Conservation (phyloP, 2,888 invertebrate species). For the Clusia tigrina region DNA sequence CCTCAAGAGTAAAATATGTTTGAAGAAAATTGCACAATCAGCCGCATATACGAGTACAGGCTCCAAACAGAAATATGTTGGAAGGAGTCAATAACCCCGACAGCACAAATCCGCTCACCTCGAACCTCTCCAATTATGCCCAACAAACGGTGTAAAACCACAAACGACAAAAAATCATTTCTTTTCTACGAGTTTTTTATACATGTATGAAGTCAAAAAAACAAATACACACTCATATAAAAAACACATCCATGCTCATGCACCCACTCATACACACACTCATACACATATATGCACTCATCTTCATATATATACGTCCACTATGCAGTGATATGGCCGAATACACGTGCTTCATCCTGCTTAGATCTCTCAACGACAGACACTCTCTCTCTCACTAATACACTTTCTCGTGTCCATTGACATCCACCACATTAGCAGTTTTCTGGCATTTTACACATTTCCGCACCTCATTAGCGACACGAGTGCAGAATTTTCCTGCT, state of each 20-base stretch:
- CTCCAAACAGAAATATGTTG: too few relatives aligned
- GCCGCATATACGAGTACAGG: too few relatives aligned
- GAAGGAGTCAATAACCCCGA: too few relatives aligned
- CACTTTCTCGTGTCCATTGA: not conserved
- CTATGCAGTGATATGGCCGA: not conserved
- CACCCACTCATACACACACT: not conserved
- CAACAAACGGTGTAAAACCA: too few relatives aligned
- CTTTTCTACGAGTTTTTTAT: too few relatives aligned
- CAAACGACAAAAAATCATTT: too few relatives aligned
- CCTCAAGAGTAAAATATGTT: too few relatives aligned
- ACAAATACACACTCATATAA: not conserved
- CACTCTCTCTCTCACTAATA: too few relatives aligned
- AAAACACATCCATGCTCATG: not conserved
- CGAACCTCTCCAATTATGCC: too few relatives aligned
- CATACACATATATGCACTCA: not conserved
- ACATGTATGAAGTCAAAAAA: too few relatives aligned
- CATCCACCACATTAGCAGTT: not conserved
- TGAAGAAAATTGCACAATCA: too few relatives aligned
- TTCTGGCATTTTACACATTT: constrained; percentile 4
- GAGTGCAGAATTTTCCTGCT: not conserved
- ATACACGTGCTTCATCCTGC: not conserved
- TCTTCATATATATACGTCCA: not conserved
- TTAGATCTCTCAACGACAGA: not conserved
- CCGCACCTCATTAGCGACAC: constrained; percentile 4
- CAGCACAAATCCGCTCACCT: too few relatives aligned